phyloP scores from a whole-genome alignment of 2,113 vertebrate species.

The Periophthalmus modestus region DNA sequence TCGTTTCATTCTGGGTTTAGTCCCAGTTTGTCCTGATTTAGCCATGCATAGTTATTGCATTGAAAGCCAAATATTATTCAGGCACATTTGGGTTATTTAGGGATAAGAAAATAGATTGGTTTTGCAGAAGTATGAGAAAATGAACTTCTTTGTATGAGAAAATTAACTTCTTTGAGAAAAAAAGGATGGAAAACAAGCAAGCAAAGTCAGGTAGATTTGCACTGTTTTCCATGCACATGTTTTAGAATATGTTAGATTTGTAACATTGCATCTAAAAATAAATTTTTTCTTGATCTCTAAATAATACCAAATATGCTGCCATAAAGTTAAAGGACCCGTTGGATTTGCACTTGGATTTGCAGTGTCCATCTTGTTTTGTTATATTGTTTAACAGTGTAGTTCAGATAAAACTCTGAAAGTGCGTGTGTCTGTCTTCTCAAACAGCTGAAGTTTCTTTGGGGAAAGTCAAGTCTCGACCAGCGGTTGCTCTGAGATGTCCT shows the following conservation, averaged over 20 bases:
- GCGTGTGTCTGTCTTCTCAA: slow-evolving; percentile 22
- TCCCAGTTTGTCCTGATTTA: slow-evolving; percentile 2
- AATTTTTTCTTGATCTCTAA: neutral
- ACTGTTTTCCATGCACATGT: neutral
- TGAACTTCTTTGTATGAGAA: too few relatives aligned
- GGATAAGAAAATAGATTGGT: neutral
- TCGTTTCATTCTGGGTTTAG: slow-evolving; percentile 7
- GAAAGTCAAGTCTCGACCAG: slow-evolving; percentile 71
- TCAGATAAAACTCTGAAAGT: slow-evolving; percentile 69
- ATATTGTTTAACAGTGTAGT: neutral
- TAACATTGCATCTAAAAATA: neutral
- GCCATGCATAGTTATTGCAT: slow-evolving; percentile 1
- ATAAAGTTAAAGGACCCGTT: neutral
- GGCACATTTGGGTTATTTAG: neutral
- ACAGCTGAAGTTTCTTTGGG: slow-evolving; percentile 4
- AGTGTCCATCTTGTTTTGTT: neutral
- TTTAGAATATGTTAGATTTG: neutral
- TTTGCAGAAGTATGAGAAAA: neutral
- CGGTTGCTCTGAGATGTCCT: slow-evolving; percentile 79
- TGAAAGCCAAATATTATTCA: neutral
- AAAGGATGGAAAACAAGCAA: too few relatives aligned
- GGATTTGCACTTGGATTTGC: neutral
- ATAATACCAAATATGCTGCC: neutral
- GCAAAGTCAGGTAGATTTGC: too few relatives aligned
- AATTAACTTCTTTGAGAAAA: too few relatives aligned